Conservation (phyloP, 2,888 invertebrate species). For the Chloroclystis v-ata region DNA sequence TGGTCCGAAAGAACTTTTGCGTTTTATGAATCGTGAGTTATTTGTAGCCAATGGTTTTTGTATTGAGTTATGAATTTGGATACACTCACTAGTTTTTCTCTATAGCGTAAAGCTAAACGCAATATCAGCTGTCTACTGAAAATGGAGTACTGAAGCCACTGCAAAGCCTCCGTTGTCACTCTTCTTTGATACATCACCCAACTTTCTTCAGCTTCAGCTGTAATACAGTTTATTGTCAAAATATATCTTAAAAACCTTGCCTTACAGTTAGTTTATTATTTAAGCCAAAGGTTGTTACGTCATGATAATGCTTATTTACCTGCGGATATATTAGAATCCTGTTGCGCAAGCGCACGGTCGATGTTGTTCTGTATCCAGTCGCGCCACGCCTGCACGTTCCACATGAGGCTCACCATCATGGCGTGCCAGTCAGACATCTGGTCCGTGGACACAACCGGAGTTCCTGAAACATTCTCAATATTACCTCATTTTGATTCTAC, state of each 20-base stretch:
- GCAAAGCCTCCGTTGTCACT: slow-evolving; percentile 53
- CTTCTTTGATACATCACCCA: slow-evolving; percentile 53
- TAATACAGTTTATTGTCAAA: slow-evolving; percentile 7
- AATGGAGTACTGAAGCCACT: slow-evolving; percentile 66
- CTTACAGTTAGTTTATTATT: no score
- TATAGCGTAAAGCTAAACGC: slow-evolving; percentile 53
- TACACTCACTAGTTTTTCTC: slow-evolving; percentile 48
- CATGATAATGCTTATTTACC: no score
- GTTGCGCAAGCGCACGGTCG: slow-evolving; percentile 43
- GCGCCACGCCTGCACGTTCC: slow-evolving; percentile 68
- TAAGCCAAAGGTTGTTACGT: no score
- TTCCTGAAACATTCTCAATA: slow-evolving; percentile 32
- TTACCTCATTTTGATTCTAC: no score
- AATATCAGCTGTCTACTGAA: slow-evolving; percentile 57
- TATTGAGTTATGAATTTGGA: no score
- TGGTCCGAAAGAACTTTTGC: no score
- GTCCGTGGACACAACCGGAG: slow-evolving; percentile 54
- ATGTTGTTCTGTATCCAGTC: slow-evolving; percentile 65
- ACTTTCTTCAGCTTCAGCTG: slow-evolving; percentile 36
- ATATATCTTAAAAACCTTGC: no score
- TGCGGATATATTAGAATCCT: slow-evolving; percentile 19
- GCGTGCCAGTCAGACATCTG: slow-evolving; percentile 66
- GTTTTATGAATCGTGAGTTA: no score
- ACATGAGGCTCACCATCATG: slow-evolving; percentile 64
- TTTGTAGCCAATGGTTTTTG: no score